Base-by-base conservation (phyloP, 2,888 invertebrate species). In the Drosophila greeni region DNA sequence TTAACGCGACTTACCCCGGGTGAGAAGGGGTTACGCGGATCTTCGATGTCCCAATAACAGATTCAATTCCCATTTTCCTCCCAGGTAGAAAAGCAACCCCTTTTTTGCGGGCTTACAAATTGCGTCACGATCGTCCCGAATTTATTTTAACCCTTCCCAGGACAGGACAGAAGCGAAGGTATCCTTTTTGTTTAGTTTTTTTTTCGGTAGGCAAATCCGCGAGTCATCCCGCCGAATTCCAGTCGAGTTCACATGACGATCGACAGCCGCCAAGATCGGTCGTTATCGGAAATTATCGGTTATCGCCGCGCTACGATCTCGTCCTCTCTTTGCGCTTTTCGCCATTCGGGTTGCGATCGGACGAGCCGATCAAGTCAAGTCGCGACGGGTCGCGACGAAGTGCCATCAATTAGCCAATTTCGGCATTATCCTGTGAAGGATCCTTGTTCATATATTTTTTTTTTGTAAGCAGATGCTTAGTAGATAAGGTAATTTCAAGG, bases 21-120 rank as follows among this genome's bases (percentile, higher is more conserved):
- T n/a, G 3, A 0, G 69, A 82, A 85, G 78, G 82, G 82, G 85
- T 82, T 85, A 78, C 70, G 72, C 70, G 74, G 73, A 76, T 74
- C 72, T 72, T 40, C 48, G 47, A 76, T 57, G 73, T 78, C 55
- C 79, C 74, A 76, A 76, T 74, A 77, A 74, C 68, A 66, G 72
- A 78, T 51, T 45, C 39, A 47, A 53, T 59, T 18, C 43, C 55
- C 61, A 49, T 61, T 60, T 23, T 4, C 39, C 39, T 40, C 67
- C 36, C 80, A 82, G 83, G 81, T 80, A 80, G 77, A 9, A 18
- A 42, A 18, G 31, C 36, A 31, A 64, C 39, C 57, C 43, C 40
- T 33, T 34, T 39, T 18, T 18, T 1, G 18, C 45, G 18, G 11
- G 74, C 75, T 80, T 72, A 78, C 80, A 78, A 78, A 78, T 79